Percentiles rank a stretch among this genome's conserved stretches.
Conservation (phyloP, 2,888 invertebrate genomes). For the Chrysolina oricalcia region DNA sequence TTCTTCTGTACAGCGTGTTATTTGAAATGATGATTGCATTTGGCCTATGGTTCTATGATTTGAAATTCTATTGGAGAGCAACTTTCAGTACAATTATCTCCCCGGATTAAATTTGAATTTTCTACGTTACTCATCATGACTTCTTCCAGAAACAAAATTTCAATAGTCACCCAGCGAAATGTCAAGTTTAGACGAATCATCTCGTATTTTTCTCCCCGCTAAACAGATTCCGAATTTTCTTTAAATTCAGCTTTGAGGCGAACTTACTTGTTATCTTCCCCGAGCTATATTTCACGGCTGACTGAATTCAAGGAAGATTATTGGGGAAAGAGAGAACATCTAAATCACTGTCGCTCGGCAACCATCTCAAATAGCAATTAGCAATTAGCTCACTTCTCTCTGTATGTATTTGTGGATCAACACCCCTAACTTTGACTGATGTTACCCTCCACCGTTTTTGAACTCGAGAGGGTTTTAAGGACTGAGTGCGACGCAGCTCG, state of each 20-base stretch:
- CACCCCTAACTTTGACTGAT: constrained; percentile 56
- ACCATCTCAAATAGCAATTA: constrained; percentile 69
- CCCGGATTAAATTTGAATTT: too few species aligned
- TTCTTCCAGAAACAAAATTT: too few species aligned
- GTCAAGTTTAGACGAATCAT: background rate
- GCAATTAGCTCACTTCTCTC: constrained; percentile 69
- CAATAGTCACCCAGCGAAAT: too few species aligned
- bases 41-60: too few species aligned
- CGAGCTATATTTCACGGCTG: constrained; percentile 64
- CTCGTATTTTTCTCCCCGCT: background rate
- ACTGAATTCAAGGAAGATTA: constrained; percentile 63
- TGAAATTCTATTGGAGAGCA: too few species aligned
- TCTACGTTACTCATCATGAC: too few species aligned
- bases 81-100: too few species aligned
- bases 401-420: constrained; percentile 63
- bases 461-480: background rate
- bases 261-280: constrained; percentile 54
- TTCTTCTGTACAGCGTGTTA: too few species aligned
- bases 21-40: too few species aligned
- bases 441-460: constrained; percentile 42
- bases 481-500: background rate
- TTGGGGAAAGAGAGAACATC: constrained; percentile 58
- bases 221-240: constrained; percentile 33
- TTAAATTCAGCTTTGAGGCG: constrained; percentile 33
- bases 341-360: constrained; percentile 68